These are phyloP conservation scores for Drosophila navojoa DNA, from an alignment of 1,140 invertebrate species.

Conservation along the genomic window DNA sequence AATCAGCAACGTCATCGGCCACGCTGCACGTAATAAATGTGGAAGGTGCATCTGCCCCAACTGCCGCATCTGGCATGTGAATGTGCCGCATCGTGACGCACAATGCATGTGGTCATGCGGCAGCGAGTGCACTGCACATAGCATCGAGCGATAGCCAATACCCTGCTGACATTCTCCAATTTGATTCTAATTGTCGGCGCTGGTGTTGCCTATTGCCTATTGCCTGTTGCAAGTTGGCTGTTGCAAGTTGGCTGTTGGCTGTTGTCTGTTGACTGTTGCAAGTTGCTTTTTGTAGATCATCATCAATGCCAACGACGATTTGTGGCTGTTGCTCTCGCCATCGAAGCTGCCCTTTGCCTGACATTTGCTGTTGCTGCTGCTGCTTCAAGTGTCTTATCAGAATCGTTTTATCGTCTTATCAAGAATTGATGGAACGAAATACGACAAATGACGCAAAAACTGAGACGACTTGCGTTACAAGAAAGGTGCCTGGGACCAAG, in stretches of 20 bases:
- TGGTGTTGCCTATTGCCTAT: conserved; percentile 7
- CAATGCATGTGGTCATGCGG: conserved; percentile 60
- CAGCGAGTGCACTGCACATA: not conserved
- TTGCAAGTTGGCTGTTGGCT: conserved; percentile 25
- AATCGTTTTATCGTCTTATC: conserved; percentile 35
- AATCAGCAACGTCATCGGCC: conserved; percentile 77
- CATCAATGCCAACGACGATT: conserved; percentile 40
- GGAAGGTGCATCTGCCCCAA: conserved; percentile 44
- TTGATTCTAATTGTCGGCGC: conserved; percentile 78
- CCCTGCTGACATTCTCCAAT: conserved; percentile 52
- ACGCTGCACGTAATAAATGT: conserved; percentile 69
- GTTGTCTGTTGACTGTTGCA: conserved; percentile 24
- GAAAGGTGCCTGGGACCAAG: not conserved
- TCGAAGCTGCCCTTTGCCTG: conserved; percentile 2
- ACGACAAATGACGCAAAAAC: conserved; percentile 1
- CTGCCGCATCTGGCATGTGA: conserved; percentile 12
- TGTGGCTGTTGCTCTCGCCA: conserved; percentile 16
- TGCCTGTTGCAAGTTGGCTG: conserved; percentile 6
- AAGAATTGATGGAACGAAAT: conserved; percentile 6
- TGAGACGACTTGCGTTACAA: not conserved
- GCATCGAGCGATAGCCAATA: conserved; percentile 1
- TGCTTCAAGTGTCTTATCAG: conserved; percentile 43
- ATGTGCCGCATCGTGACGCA: conserved; percentile 68
- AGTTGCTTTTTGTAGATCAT: conserved; percentile 15
- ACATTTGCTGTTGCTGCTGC: conserved; percentile 29